Percentiles rank a stretch among this genome's conserved stretches.
phyloP scores from a whole-genome alignment of 2,113 vertebrate species.

The Paramormyrops kingsleyae region DNA sequence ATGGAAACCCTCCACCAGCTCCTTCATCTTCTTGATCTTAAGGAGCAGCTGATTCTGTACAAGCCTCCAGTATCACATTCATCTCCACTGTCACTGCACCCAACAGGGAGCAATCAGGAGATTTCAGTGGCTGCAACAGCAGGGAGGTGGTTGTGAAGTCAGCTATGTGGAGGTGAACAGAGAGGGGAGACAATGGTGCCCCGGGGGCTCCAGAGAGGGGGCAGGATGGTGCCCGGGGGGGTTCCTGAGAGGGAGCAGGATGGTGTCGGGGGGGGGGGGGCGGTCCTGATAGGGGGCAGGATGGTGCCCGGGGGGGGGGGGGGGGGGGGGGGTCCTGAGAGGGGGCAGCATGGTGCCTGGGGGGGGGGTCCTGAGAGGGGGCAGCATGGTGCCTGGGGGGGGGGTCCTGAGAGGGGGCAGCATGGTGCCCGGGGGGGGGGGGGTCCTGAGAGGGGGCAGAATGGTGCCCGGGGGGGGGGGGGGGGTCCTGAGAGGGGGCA shows the following conservation, averaged over 20 bases:
- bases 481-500: neutral
- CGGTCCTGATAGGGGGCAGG: too few species aligned
- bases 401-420: too few species aligned
- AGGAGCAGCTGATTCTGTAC: neutral
- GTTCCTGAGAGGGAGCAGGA: too few species aligned
- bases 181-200: neutral
- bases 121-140: neutral
- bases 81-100: neutral
- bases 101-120: neutral
- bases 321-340: neutral
- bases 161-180: neutral
- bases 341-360: neutral
- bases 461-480: too few species aligned
- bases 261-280: too few species aligned
- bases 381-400: neutral
- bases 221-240: neutral
- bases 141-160: neutral
- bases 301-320: too few species aligned
- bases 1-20: neutral
- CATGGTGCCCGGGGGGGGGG: too few species aligned
- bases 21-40: neutral
- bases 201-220: neutral
- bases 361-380: too few species aligned
- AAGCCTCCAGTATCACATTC: neutral
- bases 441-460: neutral